Evolutionary conservation across 92 coral and sea anemone genomes (phyloP), one percentile per base, ranked within the genome.

Genomic region (Virgularia gustaviana): DNA sequence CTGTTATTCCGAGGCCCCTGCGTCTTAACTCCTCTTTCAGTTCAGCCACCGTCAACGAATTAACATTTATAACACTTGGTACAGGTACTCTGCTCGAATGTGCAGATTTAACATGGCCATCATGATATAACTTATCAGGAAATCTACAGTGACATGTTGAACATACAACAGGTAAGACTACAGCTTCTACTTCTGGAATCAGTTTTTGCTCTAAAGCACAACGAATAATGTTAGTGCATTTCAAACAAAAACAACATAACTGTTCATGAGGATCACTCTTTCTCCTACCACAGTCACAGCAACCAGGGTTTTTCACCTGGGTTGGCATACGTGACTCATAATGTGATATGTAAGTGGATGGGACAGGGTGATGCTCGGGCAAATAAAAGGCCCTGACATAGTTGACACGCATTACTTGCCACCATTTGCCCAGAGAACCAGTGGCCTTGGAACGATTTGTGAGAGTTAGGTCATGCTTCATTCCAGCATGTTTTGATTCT

Each of bases 371-470:
- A 41, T 61, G 68, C 18, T 61, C 68, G 11, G 68, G 68, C 43
- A 61, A 41, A 30, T 61, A 61, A 25, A 61, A 61, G 49, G 68
- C 38, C 42, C 68, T 36, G 39, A 61, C 68, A 61, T 61, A 61
- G 34, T 61, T 61, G 18, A 43, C 68, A 38, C 42, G 68, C 68
- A 61, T 84, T 5, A 84, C 83, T 36, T 84, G 88, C 81, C 88
- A 73, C 88, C 88, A 79, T 49, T 80, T 80, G 1, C 80, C 75
- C 19, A 77, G 24, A 7, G n/a, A 16, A 30, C 74, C 72, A n/a
- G 86, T 77, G 13, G 83, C 57, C 2, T 72, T 51, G 31, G 68
- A 79, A 36, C 78, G 57, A 32, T 79, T 79, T 25, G 78, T 79
- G 0, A 79, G 72, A 5, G 35, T 58, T 29, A 77, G 70, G 58